Base-by-base conservation (phyloP, 2,113 vertebrate species). In the Gila orcuttii region DNA sequence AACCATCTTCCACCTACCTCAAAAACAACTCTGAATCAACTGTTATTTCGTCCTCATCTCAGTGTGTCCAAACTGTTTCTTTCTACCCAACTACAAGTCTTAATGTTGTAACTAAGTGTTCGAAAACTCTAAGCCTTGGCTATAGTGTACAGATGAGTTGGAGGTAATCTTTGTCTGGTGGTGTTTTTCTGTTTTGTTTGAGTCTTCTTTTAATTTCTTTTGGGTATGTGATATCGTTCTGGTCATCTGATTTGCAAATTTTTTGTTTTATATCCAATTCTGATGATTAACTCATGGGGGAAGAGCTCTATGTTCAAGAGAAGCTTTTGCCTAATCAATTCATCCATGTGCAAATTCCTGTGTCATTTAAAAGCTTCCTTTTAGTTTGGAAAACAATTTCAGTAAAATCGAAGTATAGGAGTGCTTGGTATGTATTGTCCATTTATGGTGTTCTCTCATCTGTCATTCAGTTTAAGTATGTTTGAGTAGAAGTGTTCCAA, bases 61-160 rank as follows among this genome's bases (percentile, higher is more conserved):
- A 88, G 77, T 55, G 83, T 90, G 78, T 79, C 83, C 45, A 55
- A 78, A 66, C 69, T 85, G 80, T 89, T 86, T 88, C 82, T 82
- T 86, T 89, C 59, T 84, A 64, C 42, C 71, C 64, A 88, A 77
- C 83, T 75, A 66, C 73, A 82, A 87, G 69, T 84, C 81, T 79
- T 87, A 89, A 76, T 87, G 82, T 83, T 78, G 62, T 84, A 84
- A 87, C 71, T 77, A 86, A 79, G 85, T 86, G 86, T 92, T 89
- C 75, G 91, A 91, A 92, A 93, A 90, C 90, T 91, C 89, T 86
- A 78, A 90, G 87, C 87, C 88, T 90, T 91, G 87, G 89, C 89
- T 93, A 84, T 87, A 91, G 89, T 89, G 81, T 19, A 79, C 50
- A 84, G 31, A 62, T 55, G 66, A 88, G 45, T 31, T 71, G 64